A percentile compares a stretch with the other conserved stretches of the same genome.
Conservation (phyloP, 2,888 invertebrate species). For the Orthosia incerta region DNA sequence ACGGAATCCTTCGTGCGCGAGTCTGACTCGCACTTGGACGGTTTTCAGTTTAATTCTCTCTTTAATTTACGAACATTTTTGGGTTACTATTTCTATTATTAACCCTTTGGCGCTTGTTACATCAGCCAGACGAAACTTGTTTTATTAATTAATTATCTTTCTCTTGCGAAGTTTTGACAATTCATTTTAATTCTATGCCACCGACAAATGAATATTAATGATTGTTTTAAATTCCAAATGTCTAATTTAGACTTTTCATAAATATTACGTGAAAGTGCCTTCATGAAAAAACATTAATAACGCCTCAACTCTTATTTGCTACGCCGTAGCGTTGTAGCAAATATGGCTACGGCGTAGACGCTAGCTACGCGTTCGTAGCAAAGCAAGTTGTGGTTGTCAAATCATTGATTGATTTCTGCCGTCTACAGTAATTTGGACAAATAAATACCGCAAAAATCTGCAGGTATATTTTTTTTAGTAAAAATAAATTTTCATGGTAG, state of each 20-base stretch:
- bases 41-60: neutral
- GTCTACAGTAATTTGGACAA: neutral
- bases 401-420: slow-evolving; percentile 15
- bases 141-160: slow-evolving; percentile 49
- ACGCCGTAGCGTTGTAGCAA: slow-evolving; percentile 23
- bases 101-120: slow-evolving; percentile 28
- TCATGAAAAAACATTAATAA: neutral
- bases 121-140: slow-evolving; percentile 30
- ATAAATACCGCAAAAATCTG: neutral
- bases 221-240: slow-evolving; percentile 28
- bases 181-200: slow-evolving; percentile 27
- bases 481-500: no score
- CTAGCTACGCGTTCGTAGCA: slow-evolving; percentile 22
- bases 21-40: no score
- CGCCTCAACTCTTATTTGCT: neutral
- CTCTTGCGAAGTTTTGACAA: slow-evolving; percentile 42
- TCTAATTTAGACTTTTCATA: slow-evolving; percentile 10
- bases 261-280: neutral
- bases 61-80: slow-evolving; percentile 10
- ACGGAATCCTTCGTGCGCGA: no score
- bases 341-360: slow-evolving; percentile 28
- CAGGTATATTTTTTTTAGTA: no score
- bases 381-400: neutral
- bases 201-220: slow-evolving; percentile 48
- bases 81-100: slow-evolving; percentile 11